Evolutionary conservation across 1,140 invertebrate genomes (phyloP).

Genomic region (Harpegnathos saltator): DNA sequence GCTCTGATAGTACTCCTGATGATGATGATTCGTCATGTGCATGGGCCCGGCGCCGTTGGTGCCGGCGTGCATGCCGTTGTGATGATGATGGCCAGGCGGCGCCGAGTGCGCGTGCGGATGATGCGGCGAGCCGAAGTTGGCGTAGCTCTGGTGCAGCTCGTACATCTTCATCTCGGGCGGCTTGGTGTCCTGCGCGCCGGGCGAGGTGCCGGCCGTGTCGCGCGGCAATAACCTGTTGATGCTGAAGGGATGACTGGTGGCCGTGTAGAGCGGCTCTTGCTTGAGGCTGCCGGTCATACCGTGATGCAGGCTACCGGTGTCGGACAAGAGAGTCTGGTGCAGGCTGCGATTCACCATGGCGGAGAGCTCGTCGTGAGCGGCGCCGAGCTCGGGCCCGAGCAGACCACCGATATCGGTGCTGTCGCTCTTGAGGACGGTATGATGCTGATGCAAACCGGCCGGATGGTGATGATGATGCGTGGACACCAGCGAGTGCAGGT

Average conservation of each 20-base stretch:
- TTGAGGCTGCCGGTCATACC: constrained; percentile 89
- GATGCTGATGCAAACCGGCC: constrained; percentile 83
- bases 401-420: constrained; percentile 83
- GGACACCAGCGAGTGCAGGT: constrained; percentile 81
- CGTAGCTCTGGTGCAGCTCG: constrained; percentile 87
- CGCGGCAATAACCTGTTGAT: constrained; percentile 96
- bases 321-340: constrained; percentile 86
- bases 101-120: constrained; percentile 80
- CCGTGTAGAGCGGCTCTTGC: constrained; percentile 92
- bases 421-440: constrained; percentile 82
- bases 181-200: constrained; percentile 86
- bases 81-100: constrained; percentile 79
- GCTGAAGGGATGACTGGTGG: constrained; percentile 95
- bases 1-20: constrained; percentile 93
- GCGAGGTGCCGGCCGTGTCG: constrained; percentile 90
- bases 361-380: constrained; percentile 88
- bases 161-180: constrained; percentile 92
- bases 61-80: constrained; percentile 87
- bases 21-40: constrained; percentile 87
- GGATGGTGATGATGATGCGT: constrained; percentile 83
- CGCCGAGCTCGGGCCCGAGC: constrained; percentile 84
- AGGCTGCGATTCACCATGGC: constrained; percentile 89
- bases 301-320: constrained; percentile 89
- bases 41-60: constrained; percentile 88
- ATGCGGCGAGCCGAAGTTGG: constrained; percentile 81